Evolutionary conservation across 2,888 invertebrate genomes (phyloP), one percentile per base, ranked within the genome.

Genomic region (Aricia artaxerxes): DNA sequence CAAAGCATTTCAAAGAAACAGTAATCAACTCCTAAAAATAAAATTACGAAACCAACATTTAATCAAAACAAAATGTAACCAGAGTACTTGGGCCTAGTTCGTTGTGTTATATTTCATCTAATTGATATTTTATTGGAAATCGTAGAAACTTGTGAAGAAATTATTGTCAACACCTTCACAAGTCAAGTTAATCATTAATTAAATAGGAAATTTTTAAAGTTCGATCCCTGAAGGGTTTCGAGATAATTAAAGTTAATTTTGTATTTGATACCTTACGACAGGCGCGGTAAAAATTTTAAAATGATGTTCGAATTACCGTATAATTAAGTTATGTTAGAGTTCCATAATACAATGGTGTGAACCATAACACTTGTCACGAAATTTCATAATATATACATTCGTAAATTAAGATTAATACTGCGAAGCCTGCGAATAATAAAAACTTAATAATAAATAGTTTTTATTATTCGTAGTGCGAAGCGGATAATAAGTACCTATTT

Each of bases 121-220:
- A 16, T 57, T 57, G 11, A 69, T 69, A 69, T 38, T 38, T 69
- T 16, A 69, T 38, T 69, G 24, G 44, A 73, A 44, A 44, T 73
- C 73, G n/a, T 69, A 35, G 64, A 69, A 69, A 69, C 11, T 69
- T 69, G 35, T 35, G 24, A 69, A 69, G 64, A 69, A 69, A 13
- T 69, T 69, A 38, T 38, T 6, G 13, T 13, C 16, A 69, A 69
- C 64, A 31, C 69, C 38, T 69, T 69, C 35, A 16, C 35, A 69
- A 69, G 35, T 69, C 38, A 69, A 69, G 11, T 16, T 40, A 44
- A 40, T 44, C n/a, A 44, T 44, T 73, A 44, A 73, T 73, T 73
- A n/a, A 73, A 73, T 9, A 73, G 40, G 44, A 44, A 73, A 40
- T 24, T 44, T 73, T 73, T n/a, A 73, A 73, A 44, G 16, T 73